Evolutionary conservation across 2,888 invertebrate species (phyloP), one percentile per base, ranked within the genome.

Genomic region (Eulithis testata): DNA sequence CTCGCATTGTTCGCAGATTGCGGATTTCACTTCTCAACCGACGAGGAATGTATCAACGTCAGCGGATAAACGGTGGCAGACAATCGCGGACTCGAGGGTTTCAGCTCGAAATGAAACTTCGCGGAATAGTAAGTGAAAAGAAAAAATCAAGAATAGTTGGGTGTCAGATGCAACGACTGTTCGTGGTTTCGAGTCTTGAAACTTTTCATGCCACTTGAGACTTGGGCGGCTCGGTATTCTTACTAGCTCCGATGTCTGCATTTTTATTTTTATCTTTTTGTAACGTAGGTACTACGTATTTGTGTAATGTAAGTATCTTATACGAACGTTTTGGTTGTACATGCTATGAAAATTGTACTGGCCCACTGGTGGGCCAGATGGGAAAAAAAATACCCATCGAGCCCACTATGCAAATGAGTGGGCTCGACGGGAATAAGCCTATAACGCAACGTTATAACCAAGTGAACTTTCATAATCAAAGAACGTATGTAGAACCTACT

Each of bases 151-250:
- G 82, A 85, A 85, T 84, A 87, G 88, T 87, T 81, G 78, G 86
- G 87, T 90, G 90, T 91, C 91, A 88, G 88, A 86, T 86, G 88
- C 91, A 90, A 87, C 85, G 85, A 85, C 82, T 81, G 84, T 86
- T 86, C 83, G 81, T 78, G 80, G 86, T 83, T 40, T 79, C 74
- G 79, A 84, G 82, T 77, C 84, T 83, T 82, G 82, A 81, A 90
- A 88, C 85, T 88, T 87, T 74, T 73, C 69, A 75, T 73, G 74
- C 76, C 77, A 71, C 73, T 76, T 72, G 78, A 73, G 73, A 74
- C 69, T 70, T 59, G 31, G 58, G 56, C 49, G 61, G 57, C 60
- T 66, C 58, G 60, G 63, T 76, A 76, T 79, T 81, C 76, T 80
- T 73, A 62, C 57, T 71, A 65, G 60, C 65, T 65, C 64, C 60